A percentile compares a stretch with the other conserved stretches of the same genome.
These are phyloP conservation scores for Paratilapia polleni DNA, from an alignment of 2,113 vertebrate genomes.

Conservation along the genomic window DNA sequence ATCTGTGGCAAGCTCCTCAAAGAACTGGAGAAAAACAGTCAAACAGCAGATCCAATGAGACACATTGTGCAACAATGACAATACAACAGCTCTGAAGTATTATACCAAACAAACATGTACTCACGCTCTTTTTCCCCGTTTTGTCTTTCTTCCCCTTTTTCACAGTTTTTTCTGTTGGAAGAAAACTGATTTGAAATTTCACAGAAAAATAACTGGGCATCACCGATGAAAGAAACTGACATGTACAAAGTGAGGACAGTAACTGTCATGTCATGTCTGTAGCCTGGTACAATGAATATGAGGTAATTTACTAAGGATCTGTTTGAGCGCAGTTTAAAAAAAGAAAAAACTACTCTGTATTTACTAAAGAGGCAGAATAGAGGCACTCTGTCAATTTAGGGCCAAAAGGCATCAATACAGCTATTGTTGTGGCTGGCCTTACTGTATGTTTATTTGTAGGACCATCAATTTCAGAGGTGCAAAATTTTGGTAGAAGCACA, in stretches of 20 bases:
- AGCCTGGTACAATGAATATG: rapidly evolving
- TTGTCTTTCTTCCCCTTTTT: constrained; percentile 92
- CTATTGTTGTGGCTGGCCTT: background rate
- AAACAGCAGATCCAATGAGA: background rate
- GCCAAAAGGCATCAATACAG: background rate
- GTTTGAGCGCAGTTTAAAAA: background rate
- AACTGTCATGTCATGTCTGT: background rate
- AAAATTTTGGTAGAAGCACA: background rate
- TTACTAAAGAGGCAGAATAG: background rate
- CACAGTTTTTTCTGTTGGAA: constrained; percentile 81
- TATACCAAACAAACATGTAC: constrained; percentile 41
- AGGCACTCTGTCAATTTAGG: background rate
- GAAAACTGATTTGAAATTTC: background rate
- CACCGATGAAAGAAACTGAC: background rate
- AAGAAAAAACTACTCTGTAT: background rate
- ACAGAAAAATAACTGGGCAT: background rate
- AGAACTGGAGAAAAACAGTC: constrained; percentile 81
- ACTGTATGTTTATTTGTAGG: background rate
- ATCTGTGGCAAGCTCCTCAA: constrained; percentile 88
- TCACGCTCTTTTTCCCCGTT: constrained; percentile 90
- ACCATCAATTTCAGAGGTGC: background rate
- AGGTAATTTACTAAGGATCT: background rate
- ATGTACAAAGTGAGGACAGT: background rate
- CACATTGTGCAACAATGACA: rapidly evolving
- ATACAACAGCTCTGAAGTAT: background rate